Evolutionary conservation across 2,888 invertebrate genomes (phyloP).

Genomic region (Spatulosminthurus flaviceps): DNA sequence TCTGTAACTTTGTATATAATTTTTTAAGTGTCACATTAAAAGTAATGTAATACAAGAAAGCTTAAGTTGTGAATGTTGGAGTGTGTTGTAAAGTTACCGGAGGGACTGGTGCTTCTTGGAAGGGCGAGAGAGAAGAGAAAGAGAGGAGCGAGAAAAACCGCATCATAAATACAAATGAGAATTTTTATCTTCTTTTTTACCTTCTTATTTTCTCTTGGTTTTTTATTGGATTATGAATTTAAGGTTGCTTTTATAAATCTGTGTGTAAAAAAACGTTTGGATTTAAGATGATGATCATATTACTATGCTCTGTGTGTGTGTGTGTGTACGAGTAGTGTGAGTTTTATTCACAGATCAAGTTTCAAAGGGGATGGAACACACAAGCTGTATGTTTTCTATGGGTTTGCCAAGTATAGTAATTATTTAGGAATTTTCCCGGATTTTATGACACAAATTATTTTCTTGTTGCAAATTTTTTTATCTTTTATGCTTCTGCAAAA

Average conservation of each 20-base stretch:
- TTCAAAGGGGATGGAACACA: too few species aligned
- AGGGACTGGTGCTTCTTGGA: background rate
- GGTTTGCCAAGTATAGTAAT: background rate
- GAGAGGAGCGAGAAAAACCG: background rate
- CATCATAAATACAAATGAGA: slow-evolving; percentile 37
- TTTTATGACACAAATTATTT: too few species aligned
- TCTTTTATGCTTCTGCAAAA: too few species aligned
- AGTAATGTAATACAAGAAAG: slow-evolving; percentile 32
- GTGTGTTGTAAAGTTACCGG: background rate
- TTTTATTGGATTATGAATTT: background rate
- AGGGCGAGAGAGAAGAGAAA: background rate
- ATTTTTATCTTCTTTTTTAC: background rate
- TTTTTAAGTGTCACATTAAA: slow-evolving; percentile 29
- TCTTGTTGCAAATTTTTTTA: too few species aligned
- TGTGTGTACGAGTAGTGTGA: background rate
- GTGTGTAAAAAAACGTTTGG: too few species aligned
- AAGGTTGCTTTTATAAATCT: too few species aligned
- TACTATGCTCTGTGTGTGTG: background rate
- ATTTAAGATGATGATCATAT: too few species aligned
- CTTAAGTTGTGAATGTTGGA: slow-evolving; percentile 1
- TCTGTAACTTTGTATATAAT: background rate
- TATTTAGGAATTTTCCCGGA: too few species aligned
- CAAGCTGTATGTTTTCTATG: background rate
- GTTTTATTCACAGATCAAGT: too few species aligned
- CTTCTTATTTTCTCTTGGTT: background rate